Conservation (phyloP, 92 coral and sea anemone species). For the Virgularia gustaviana region DNA sequence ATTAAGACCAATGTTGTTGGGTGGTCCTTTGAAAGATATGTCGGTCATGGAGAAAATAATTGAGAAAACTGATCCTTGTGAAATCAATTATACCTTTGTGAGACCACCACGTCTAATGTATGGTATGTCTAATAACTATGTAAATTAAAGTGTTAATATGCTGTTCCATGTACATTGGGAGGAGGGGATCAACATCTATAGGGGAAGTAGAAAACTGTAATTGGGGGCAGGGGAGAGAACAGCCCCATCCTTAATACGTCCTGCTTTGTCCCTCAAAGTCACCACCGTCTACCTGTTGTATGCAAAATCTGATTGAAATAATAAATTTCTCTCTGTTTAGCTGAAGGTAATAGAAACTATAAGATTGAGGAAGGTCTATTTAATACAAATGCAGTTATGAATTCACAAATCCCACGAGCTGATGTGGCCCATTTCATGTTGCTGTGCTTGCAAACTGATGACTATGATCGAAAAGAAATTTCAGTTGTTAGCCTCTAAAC, state of each 20-base stretch:
- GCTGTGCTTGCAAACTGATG: conserved; percentile 52
- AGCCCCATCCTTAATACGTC: neutral
- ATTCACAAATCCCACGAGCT: conserved; percentile 62
- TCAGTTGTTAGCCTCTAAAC: conserved; percentile 50
- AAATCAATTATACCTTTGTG: conserved; percentile 71
- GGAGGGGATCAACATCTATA: neutral
- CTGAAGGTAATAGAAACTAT: conserved; percentile 55
- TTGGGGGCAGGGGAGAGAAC: too few species aligned
- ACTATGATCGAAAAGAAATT: conserved; percentile 68
- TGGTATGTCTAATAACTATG: conserved; percentile 40
- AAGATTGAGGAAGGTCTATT: conserved; percentile 76
- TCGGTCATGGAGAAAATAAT: conserved; percentile 68
- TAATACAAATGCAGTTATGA: conserved; percentile 42
- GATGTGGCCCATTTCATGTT: conserved; percentile 88
- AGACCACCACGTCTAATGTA: conserved; percentile 63
- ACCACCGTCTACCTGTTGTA: too few species aligned
- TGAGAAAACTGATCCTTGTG: conserved; percentile 55
- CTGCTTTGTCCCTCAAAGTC: neutral
- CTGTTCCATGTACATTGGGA: too few species aligned
- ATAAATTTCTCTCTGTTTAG: conserved; percentile 37
- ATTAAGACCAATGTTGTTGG: conserved; percentile 66
- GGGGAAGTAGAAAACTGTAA: neutral
- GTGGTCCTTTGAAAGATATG: conserved; percentile 67
- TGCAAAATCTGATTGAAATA: neutral
- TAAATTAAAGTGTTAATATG: neutral